Percentiles rank a stretch among this genome's conserved stretches.
phyloP scores from a whole-genome alignment of 2,797 vertebrate genomes.

The Mallotus villosus region DNA sequence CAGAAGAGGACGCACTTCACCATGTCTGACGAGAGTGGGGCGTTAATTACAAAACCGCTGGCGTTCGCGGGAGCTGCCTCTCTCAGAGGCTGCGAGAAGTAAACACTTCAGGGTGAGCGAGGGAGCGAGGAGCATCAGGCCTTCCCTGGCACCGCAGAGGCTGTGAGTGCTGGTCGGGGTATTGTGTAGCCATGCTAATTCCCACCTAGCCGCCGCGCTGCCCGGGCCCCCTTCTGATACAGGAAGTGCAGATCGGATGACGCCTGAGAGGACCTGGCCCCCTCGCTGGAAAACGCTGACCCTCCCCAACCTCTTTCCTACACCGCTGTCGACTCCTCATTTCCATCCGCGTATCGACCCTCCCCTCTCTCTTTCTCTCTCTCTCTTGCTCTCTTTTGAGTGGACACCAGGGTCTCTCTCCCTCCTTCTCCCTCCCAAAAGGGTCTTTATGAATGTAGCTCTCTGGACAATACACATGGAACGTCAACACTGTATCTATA shows the following conservation, averaged over 20 bases:
- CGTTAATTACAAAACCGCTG: background rate
- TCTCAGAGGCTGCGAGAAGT: background rate
- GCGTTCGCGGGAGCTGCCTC: background rate
- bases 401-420: background rate
- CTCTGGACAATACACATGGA: background rate
- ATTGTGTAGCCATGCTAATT: constrained; percentile 14
- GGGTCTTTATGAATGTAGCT: background rate
- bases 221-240: background rate
- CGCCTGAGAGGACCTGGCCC: background rate
- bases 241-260: constrained; percentile 10
- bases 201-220: background rate
- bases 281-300: constrained; percentile 13
- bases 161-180: background rate
- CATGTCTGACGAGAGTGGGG: background rate
- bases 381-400: background rate
- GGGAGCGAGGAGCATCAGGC: background rate
- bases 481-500: background rate
- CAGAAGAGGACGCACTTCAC: background rate
- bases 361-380: background rate
- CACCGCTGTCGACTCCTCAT: background rate
- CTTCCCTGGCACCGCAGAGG: background rate
- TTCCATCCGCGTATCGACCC: background rate
- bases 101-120: constrained; percentile 10
- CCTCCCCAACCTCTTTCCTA: constrained; percentile 5
- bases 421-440: background rate